Conservation (phyloP, 2,888 invertebrate species). For the Mesochorus sp. region DNA sequence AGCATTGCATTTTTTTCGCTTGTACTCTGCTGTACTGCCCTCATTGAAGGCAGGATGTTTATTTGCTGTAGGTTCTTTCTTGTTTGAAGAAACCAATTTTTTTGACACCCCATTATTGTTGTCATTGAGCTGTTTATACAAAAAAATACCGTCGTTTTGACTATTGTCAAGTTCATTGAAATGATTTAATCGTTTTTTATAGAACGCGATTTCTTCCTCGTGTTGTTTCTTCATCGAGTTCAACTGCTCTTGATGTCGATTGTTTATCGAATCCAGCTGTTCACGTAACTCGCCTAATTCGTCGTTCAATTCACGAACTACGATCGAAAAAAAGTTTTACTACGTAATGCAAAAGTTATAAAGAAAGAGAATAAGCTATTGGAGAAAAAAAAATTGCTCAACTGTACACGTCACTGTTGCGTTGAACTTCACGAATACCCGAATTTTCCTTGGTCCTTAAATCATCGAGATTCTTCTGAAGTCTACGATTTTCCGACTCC, state of each 20-base stretch:
- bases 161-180: no score
- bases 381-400: background rate
- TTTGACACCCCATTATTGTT: background rate
- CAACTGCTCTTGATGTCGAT: slow-evolving; percentile 56
- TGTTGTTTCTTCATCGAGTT: slow-evolving; percentile 54
- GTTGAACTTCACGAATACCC: background rate
- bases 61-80: background rate
- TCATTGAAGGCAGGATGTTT: slow-evolving; percentile 52
- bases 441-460: slow-evolving; percentile 17
- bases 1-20: slow-evolving; percentile 39
- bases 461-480: slow-evolving; percentile 18
- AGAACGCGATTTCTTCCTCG: slow-evolving; percentile 25
- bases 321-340: background rate
- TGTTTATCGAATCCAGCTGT: slow-evolving; percentile 51
- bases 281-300: slow-evolving; percentile 57
- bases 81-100: background rate
- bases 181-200: no score
- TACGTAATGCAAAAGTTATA: no score
- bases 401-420: slow-evolving; percentile 45
- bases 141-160: no score
- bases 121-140: slow-evolving; percentile 3
- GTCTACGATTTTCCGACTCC: slow-evolving; percentile 44
- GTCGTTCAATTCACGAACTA: slow-evolving; percentile 63
- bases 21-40: background rate
- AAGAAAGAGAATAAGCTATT: no score